Evolutionary conservation across 2,797 vertebrate species (phyloP).

Genomic region (Notamacropus eugenii): DNA sequence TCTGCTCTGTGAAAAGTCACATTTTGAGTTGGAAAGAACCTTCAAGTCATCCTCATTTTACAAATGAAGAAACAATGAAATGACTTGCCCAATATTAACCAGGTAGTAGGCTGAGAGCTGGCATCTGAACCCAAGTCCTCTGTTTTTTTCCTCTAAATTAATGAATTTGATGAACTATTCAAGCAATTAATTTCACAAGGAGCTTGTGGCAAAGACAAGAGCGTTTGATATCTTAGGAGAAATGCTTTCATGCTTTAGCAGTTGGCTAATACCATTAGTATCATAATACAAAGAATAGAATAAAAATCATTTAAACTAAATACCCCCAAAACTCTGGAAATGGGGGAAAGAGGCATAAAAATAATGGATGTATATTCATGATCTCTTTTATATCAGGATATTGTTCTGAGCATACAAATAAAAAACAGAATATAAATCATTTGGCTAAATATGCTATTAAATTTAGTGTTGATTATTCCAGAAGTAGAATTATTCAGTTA

Average conservation of each 20-base stretch:
- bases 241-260: background rate
- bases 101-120: background rate
- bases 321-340: background rate
- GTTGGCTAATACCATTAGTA: background rate
- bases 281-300: background rate
- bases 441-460: no score
- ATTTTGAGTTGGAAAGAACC: background rate
- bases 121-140: background rate
- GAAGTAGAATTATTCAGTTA: rapidly evolving
- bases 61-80: background rate
- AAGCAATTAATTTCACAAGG: background rate
- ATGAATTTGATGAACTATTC: background rate
- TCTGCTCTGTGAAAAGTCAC: background rate
- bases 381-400: background rate
- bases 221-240: background rate
- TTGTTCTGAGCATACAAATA: background rate
- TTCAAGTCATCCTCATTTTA: background rate
- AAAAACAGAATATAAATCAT: background rate
- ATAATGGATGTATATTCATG: background rate
- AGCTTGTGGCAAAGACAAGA: background rate
- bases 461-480: no score
- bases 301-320: background rate
- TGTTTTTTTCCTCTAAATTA: background rate
- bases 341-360: background rate
- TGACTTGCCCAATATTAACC: background rate